These are phyloP conservation scores for Paradisaea rubra DNA, from an alignment of 2,113 vertebrate species.

Conservation along the genomic window DNA sequence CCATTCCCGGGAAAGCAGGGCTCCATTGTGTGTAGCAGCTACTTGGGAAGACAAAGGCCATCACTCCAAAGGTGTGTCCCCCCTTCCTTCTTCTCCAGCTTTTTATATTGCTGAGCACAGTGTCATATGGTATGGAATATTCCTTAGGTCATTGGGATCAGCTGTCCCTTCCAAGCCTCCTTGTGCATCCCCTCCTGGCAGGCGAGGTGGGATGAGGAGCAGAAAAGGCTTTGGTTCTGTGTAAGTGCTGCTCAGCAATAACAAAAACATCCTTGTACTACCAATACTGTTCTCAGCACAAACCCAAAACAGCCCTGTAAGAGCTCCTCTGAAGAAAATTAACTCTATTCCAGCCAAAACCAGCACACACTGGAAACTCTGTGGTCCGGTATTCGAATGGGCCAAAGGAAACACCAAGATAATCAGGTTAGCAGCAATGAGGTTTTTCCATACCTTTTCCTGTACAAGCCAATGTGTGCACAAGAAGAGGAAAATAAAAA, in stretches of 20 bases:
- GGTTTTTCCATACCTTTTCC: neutral
- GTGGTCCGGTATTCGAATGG: neutral
- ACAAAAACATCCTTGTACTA: neutral
- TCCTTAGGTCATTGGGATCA: neutral
- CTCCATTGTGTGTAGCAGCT: rapidly evolving
- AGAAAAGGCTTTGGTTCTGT: neutral
- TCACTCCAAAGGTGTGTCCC: neutral
- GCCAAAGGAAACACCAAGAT: neutral
- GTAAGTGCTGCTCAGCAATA: neutral
- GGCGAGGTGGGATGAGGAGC: neutral
- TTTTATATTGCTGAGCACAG: neutral
- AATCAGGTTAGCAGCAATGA: neutral
- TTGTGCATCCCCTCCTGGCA: neutral
- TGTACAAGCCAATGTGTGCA: neutral
- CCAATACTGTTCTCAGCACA: neutral
- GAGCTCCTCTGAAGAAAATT: neutral
- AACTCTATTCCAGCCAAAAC: neutral
- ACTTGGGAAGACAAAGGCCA: neutral
- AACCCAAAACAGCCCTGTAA: neutral
- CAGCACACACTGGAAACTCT: neutral
- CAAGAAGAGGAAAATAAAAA: neutral
- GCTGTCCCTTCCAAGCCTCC: neutral
- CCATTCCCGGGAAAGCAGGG: neutral
- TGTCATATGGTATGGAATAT: neutral
- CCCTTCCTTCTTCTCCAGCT: neutral